A percentile compares a stretch with the other conserved stretches of the same genome.
These are phyloP conservation scores for Oscheius sp. DNA, from an alignment of 1,140 invertebrate genomes.

Conservation along the genomic window DNA sequence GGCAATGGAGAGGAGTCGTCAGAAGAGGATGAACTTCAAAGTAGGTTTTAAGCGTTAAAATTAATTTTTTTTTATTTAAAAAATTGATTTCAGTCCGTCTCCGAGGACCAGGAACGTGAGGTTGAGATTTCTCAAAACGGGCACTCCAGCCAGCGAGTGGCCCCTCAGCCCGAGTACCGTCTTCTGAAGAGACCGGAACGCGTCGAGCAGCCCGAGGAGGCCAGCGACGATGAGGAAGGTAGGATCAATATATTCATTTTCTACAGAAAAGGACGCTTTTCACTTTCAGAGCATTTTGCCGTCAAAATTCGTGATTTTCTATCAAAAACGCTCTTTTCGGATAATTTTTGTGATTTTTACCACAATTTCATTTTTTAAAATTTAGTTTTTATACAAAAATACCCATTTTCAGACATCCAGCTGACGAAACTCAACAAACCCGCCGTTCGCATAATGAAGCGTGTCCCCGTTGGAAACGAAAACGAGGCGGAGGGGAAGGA, in stretches of 20 bases:
- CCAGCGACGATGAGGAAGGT: slow-evolving; percentile 31
- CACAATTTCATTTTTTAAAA: no score
- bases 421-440: slow-evolving; percentile 38
- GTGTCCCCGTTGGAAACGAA: not conserved
- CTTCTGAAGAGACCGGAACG: slow-evolving; percentile 21
- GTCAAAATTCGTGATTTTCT: no score
- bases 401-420: slow-evolving; percentile 35
- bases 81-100: not conserved
- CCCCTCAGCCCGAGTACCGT: not conserved
- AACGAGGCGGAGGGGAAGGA: not conserved
- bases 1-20: no score
- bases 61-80: not conserved
- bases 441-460: not conserved
- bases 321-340: no score
- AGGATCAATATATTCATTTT: not conserved
- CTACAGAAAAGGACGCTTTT: not conserved
- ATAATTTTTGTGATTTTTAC: no score
- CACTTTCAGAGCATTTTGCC: not conserved
- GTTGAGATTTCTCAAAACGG: not conserved
- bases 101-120: not conserved
- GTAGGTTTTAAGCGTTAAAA: no score
- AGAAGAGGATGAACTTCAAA: not conserved
- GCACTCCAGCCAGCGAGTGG: not conserved
- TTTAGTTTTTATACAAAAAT: not conserved
- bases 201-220: slow-evolving; percentile 15